Percentiles rank a stretch among this genome's conserved stretches.
phyloP scores from a whole-genome alignment of 2,113 vertebrate genomes.

The Pollachius pollachius region DNA sequence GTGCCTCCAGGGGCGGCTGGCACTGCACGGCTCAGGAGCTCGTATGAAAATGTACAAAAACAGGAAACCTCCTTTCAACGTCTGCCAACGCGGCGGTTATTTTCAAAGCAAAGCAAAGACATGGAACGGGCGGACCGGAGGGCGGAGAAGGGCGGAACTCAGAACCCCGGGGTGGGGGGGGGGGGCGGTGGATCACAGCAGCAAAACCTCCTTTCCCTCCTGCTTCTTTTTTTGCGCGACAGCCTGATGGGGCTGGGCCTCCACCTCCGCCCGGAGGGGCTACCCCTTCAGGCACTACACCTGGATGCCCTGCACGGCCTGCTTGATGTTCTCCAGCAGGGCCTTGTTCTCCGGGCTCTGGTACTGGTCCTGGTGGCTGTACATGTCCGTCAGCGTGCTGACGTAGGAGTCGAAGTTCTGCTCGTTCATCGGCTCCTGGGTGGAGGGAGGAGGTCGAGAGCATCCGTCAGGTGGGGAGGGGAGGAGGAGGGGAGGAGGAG shows the following conservation, averaged over 20 bases:
- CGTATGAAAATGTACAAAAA: constrained; percentile 98
- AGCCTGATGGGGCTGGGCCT: background rate
- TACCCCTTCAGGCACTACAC: constrained; percentile 72
- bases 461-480: background rate
- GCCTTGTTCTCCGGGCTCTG: constrained; percentile 99
- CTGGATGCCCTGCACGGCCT: constrained; percentile 99
- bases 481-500: background rate
- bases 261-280: background rate
- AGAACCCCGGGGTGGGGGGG: background rate
- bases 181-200: no score
- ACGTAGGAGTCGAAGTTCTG: constrained; percentile 99
- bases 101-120: constrained; percentile 88
- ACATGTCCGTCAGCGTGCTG: constrained; percentile 99
- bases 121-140: constrained; percentile 26
- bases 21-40: constrained; percentile 95
- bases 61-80: constrained; percentile 90
- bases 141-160: constrained; percentile 2
- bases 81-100: constrained; percentile 40
- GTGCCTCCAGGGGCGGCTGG: constrained; percentile 97
- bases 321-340: constrained; percentile 99
- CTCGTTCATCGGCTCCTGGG: constrained; percentile 99
- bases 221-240: no score
- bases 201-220: no score
- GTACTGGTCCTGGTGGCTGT: constrained; percentile 99
- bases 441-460: constrained; percentile 18